Evolutionary conservation across 1,140 invertebrate genomes (phyloP).

Genomic region (Colletes gigas): DNA sequence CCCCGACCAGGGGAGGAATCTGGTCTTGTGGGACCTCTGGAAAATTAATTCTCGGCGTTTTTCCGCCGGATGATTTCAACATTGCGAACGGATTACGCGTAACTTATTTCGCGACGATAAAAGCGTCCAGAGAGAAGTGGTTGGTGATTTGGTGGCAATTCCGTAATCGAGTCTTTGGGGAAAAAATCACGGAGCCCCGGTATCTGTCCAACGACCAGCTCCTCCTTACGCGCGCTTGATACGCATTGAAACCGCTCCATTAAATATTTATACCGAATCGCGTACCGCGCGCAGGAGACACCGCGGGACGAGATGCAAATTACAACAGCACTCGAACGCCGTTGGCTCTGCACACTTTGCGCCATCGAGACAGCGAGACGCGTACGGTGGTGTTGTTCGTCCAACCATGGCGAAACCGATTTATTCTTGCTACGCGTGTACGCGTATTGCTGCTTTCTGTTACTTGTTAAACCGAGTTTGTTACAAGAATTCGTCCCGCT

Average conservation of each 20-base stretch:
- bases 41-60: background rate
- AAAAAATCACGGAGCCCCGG: background rate
- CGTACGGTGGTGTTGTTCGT: background rate
- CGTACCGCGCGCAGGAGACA: background rate
- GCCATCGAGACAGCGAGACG: background rate
- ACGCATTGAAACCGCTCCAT: too few relatives aligned
- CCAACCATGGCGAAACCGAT: background rate
- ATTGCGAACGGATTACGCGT: too few relatives aligned
- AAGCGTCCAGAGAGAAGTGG: background rate
- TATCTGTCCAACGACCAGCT: background rate
- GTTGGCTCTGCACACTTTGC: background rate
- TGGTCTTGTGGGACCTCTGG: background rate
- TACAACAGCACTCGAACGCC: background rate
- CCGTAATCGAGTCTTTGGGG: background rate
- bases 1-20: background rate
- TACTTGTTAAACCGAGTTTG: background rate
- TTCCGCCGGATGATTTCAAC: too few relatives aligned
- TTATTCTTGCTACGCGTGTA: background rate
- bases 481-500: background rate
- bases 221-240: background rate
- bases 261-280: slow-evolving; percentile 25
- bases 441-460: background rate
- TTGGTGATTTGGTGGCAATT: background rate
- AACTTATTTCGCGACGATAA: background rate
- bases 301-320: slow-evolving; percentile 23